Conservation (phyloP, 2,113 vertebrate species). For the Etheostoma cragini region DNA sequence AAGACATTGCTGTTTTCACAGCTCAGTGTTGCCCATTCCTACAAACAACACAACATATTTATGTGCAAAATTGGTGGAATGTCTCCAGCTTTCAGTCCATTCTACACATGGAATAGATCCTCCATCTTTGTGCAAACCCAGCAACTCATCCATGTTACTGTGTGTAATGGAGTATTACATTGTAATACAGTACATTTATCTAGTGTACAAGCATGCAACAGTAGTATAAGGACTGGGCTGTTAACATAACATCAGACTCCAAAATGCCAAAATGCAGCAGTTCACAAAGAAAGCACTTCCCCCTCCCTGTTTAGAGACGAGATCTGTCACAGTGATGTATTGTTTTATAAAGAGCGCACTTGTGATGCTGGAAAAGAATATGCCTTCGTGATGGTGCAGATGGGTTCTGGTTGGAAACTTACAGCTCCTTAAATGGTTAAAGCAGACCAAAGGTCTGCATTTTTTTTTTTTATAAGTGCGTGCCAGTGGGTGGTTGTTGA, state of each 20-base stretch:
- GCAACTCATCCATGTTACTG: neutral
- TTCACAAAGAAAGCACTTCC: slow-evolving; percentile 36
- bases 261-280: slow-evolving; percentile 3
- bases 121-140: neutral
- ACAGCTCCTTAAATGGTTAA: neutral
- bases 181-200: neutral
- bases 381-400: slow-evolving; percentile 10
- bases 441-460: neutral
- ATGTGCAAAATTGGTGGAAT: neutral
- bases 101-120: neutral
- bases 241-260: neutral
- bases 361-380: slow-evolving; percentile 18
- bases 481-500: neutral
- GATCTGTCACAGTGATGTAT: slow-evolving; percentile 66
- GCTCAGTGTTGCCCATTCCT: neutral
- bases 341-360: slow-evolving; percentile 40
- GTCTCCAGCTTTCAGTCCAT: neutral
- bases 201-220: neutral
- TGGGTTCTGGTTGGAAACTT: slow-evolving; percentile 2
- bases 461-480: neutral
- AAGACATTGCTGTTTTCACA: neutral
- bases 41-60: neutral
- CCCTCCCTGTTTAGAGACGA: slow-evolving; percentile 47
- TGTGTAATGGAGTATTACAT: neutral
- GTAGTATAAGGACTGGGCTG: neutral